These are phyloP conservation scores for Apodemia mormo DNA, from an alignment of 2,888 invertebrate species.

Conservation along the genomic window DNA sequence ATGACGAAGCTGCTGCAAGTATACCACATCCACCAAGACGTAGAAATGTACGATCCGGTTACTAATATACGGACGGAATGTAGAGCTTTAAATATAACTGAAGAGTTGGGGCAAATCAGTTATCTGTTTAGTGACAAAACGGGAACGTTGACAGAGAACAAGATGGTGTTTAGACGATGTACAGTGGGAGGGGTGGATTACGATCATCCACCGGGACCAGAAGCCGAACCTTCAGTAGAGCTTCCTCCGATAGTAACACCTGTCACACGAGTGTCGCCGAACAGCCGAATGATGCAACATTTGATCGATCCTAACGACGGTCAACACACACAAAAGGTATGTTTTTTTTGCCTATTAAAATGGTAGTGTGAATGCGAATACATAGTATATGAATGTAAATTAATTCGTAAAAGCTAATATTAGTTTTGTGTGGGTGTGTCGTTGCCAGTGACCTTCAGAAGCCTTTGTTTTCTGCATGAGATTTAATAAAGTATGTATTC, in stretches of 20 bases:
- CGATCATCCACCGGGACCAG: slow-evolving; percentile 88
- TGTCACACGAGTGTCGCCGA: slow-evolving; percentile 71
- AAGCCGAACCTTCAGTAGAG: slow-evolving; percentile 83
- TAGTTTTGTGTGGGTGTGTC: slow-evolving; percentile 3
- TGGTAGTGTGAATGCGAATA: slow-evolving; percentile 9
- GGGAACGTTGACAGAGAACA: slow-evolving; percentile 98
- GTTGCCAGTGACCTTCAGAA: neutral
- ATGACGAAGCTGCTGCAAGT: slow-evolving; percentile 97
- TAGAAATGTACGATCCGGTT: slow-evolving; percentile 91
- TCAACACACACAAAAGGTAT: slow-evolving; percentile 83
- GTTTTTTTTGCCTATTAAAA: slow-evolving; percentile 17
- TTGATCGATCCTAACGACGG: slow-evolving; percentile 64
- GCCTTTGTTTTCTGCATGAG: neutral
- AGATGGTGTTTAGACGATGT: slow-evolving; percentile 97
- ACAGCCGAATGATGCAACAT: slow-evolving; percentile 66
- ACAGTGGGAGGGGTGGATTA: slow-evolving; percentile 95
- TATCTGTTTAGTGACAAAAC: slow-evolving; percentile 99
- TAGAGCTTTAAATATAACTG: slow-evolving; percentile 97
- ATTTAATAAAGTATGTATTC: too few species aligned
- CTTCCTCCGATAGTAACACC: slow-evolving; percentile 73
- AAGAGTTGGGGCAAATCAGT: slow-evolving; percentile 95
- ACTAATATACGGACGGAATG: slow-evolving; percentile 90
- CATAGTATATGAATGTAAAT: neutral
- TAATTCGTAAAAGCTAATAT: slow-evolving; percentile 2
- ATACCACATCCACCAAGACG: slow-evolving; percentile 95